These are phyloP conservation scores for Rhipidura dahli DNA, from an alignment of 2,113 vertebrate genomes.

Conservation along the genomic window DNA sequence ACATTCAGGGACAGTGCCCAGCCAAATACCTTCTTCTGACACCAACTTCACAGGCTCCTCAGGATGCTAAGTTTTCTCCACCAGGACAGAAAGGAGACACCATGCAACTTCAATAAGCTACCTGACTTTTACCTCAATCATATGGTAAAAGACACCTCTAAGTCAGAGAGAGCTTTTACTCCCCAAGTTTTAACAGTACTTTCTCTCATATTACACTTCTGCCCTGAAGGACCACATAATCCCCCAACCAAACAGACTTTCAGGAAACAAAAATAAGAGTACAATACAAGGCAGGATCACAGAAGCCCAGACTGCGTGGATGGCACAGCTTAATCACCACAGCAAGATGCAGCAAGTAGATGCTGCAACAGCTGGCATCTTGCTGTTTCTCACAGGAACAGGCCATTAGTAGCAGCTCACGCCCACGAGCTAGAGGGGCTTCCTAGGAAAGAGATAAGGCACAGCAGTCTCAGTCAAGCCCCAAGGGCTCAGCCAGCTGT, in stretches of 20 bases:
- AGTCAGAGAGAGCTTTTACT: neutral
- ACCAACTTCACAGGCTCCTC: neutral
- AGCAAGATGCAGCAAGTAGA: neutral
- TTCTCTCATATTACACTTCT: neutral
- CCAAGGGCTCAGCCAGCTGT: neutral
- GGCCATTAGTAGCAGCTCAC: neutral
- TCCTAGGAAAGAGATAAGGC: neutral
- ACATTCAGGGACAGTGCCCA: neutral
- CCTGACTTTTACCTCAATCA: neutral
- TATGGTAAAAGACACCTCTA: rapidly evolving
- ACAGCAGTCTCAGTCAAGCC: neutral
- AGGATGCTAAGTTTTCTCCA: neutral
- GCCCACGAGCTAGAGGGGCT: neutral
- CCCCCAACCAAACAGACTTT: neutral
- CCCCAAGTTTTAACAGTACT: neutral
- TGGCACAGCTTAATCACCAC: neutral
- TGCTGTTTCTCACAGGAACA: neutral
- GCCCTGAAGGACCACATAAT: neutral
- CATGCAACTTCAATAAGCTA: neutral
- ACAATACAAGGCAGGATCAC: neutral
- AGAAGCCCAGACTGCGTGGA: neutral
- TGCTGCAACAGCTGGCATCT: conserved; percentile 1
- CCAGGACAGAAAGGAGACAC: neutral
- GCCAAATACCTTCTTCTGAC: neutral
- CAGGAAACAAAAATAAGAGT: neutral